Percentiles rank a stretch among this genome's conserved stretches.
Evolutionary conservation across 2,113 vertebrate species (phyloP).

Genomic region (Serinus canaria): DNA sequence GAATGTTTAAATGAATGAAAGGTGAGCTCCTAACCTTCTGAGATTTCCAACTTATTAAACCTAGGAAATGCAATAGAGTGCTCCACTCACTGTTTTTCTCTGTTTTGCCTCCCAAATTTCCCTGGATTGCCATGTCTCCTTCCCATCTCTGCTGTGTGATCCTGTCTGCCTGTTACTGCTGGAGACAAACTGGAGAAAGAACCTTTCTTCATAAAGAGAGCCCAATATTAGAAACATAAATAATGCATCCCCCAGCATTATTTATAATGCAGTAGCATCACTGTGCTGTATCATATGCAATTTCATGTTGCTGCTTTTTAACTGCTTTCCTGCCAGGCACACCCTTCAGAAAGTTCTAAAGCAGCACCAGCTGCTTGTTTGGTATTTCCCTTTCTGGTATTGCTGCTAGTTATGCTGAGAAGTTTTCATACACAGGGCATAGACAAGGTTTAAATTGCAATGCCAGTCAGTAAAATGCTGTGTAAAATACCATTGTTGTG

Average conservation of each 20-base stretch:
- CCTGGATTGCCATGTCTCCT: background rate
- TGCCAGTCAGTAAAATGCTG: background rate
- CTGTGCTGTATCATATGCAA: constrained; percentile 68
- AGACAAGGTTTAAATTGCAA: background rate
- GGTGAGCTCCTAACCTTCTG: constrained; percentile 1
- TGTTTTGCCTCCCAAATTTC: background rate
- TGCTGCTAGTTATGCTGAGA: background rate
- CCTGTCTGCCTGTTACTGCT: background rate
- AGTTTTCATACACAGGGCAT: background rate
- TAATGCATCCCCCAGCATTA: constrained; percentile 77
- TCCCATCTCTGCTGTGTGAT: background rate
- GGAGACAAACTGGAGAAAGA: constrained; percentile 31
- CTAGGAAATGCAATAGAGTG: background rate
- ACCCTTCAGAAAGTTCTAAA: background rate
- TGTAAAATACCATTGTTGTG: background rate
- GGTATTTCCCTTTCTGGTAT: background rate
- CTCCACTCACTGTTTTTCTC: background rate
- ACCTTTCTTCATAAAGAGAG: constrained; percentile 73
- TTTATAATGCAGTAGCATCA: constrained; percentile 78
- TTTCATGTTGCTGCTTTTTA: constrained; percentile 61
- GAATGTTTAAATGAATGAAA: constrained; percentile 50
- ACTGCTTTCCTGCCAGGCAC: constrained; percentile 57
- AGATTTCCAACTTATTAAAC: background rate
- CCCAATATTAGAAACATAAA: constrained; percentile 79
- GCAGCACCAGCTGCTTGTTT: background rate